Conservation (phyloP, 2,113 vertebrate species). For the Gallinago media region DNA sequence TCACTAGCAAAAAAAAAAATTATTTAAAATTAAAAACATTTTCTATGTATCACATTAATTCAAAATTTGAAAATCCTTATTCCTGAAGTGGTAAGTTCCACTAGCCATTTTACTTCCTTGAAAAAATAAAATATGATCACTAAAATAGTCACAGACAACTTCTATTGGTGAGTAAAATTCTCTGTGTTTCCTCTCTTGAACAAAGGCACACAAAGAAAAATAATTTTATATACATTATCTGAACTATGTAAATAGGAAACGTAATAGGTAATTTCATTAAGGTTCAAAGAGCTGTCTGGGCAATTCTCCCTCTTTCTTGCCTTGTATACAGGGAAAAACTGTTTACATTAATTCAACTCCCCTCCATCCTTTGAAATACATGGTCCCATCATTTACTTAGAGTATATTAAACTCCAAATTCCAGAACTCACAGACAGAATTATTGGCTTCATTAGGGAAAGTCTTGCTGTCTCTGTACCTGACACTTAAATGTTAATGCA, state of each 20-base stretch:
- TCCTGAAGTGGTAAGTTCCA: not conserved
- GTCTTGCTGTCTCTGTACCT: not conserved
- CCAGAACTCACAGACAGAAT: not conserved
- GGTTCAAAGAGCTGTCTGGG: not conserved
- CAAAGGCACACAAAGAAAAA: not conserved
- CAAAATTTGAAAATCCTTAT: not conserved
- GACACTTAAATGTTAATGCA: not conserved
- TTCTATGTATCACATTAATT: not conserved
- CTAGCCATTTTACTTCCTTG: not conserved
- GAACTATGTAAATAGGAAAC: not conserved
- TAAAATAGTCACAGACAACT: not conserved
- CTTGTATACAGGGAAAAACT: not conserved
- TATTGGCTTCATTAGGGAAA: not conserved
- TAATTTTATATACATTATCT: not conserved
- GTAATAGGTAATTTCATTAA: not conserved
- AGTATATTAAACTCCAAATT: not conserved
- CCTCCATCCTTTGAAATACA: not conserved
- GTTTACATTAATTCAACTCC: not conserved
- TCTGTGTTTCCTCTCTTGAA: not conserved
- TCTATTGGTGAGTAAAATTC: not conserved
- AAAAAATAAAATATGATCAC: not conserved
- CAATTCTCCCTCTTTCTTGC: not conserved
- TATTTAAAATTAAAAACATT: not conserved
- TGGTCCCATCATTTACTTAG: not conserved
- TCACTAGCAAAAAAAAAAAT: not conserved